Evolutionary conservation across 1,140 invertebrate genomes (phyloP).

Genomic region (Physella acuta): DNA sequence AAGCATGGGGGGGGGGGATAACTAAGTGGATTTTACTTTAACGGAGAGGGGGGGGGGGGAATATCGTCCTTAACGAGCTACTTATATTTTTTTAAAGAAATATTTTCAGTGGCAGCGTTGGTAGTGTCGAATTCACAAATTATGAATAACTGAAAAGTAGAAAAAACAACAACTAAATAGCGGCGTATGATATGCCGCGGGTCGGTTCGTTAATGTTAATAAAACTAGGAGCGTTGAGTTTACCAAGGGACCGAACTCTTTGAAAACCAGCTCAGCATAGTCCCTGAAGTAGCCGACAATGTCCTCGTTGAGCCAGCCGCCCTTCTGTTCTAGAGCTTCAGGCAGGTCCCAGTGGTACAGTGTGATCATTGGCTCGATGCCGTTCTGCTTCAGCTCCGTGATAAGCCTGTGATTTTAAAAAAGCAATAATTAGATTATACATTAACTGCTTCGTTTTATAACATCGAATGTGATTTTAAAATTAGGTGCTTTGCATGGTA

Average conservation of each 20-base stretch:
- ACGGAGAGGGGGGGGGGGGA: too few species aligned
- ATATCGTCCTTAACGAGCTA: too few species aligned
- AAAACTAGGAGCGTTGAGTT: too few species aligned
- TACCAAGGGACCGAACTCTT: constrained; percentile 56
- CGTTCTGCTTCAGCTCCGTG: constrained; percentile 39
- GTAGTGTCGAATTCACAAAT: too few species aligned
- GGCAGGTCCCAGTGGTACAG: constrained; percentile 51
- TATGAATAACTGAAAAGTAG: too few species aligned
- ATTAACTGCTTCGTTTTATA: background rate
- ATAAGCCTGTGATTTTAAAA: constrained; percentile 38
- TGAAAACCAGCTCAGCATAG: constrained; percentile 58
- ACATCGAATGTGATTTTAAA: background rate
- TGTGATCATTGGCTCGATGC: constrained; percentile 62
- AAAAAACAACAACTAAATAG: too few species aligned
- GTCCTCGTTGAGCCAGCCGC: constrained; percentile 64
- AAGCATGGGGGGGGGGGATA: too few species aligned
- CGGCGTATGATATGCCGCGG: too few species aligned
- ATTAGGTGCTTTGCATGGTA: background rate
- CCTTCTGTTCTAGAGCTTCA: constrained; percentile 50
- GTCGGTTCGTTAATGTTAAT: too few species aligned
- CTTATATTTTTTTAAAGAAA: too few species aligned
- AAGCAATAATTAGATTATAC: background rate
- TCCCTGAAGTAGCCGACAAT: constrained; percentile 63
- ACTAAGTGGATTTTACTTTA: too few species aligned
- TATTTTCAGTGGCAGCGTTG: too few species aligned